Conservation (phyloP, 2,113 vertebrate species). For the Stictonetta naevosa region DNA sequence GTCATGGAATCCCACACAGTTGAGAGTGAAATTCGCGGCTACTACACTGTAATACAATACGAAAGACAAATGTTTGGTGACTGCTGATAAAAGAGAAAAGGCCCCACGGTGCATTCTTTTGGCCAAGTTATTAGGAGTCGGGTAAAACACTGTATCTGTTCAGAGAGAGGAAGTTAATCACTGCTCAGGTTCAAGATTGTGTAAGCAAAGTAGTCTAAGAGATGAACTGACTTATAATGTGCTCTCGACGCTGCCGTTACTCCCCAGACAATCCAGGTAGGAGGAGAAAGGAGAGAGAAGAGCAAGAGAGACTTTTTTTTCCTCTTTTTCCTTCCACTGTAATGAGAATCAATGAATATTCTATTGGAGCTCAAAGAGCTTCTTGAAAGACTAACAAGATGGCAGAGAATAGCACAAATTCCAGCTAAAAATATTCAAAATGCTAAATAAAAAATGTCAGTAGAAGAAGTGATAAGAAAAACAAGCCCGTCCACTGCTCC, state of each 20-base stretch:
- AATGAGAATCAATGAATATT: conserved; percentile 65
- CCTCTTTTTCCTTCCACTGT: neutral
- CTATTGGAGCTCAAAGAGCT: conserved; percentile 44
- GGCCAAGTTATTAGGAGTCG: conserved; percentile 20
- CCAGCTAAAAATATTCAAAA: conserved; percentile 61
- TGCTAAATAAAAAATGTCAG: conserved; percentile 61
- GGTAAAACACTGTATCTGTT: conserved; percentile 40
- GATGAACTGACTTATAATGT: conserved; percentile 27
- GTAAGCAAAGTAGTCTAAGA: conserved; percentile 49
- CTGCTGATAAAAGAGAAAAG: conserved; percentile 60
- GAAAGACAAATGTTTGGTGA: conserved; percentile 58
- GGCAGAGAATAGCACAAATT: conserved; percentile 43
- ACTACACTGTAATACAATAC: conserved; percentile 16
- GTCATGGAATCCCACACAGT: neutral
- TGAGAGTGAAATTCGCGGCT: neutral
- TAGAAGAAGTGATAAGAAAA: conserved; percentile 47
- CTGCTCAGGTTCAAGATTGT: conserved; percentile 40
- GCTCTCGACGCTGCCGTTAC: neutral
- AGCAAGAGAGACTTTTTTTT: neutral
- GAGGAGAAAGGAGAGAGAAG: neutral
- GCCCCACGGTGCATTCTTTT: conserved; percentile 35
- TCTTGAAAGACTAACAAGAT: conserved; percentile 57
- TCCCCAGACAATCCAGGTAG: conserved; percentile 38
- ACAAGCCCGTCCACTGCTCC: neutral
- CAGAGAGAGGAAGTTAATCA: conserved; percentile 21